A percentile compares a stretch with the other conserved stretches of the same genome.
phyloP scores from a whole-genome alignment of 2,113 vertebrate species.

The Oostethus manadensis region DNA sequence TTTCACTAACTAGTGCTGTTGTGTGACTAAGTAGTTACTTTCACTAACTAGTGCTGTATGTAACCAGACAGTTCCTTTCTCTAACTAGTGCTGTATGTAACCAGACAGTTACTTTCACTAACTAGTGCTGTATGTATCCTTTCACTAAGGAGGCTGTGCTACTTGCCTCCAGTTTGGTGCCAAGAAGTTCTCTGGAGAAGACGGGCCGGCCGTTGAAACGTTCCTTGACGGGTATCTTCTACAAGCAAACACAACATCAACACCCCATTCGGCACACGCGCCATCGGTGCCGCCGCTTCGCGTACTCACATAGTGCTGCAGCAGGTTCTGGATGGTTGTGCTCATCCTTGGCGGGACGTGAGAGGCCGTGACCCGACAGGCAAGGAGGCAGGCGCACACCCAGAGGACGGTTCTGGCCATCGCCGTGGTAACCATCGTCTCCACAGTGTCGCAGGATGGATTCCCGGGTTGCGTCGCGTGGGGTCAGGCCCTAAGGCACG shows the following conservation, averaged over 20 bases:
- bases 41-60: no score
- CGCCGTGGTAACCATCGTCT: constrained; percentile 6
- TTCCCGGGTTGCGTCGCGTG: background rate
- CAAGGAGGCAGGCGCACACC: constrained; percentile 18
- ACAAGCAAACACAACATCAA: constrained; percentile 2
- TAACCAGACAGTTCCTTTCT: no score
- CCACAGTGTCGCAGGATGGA: background rate
- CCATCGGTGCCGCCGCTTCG: background rate
- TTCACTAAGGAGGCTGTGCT: no score
- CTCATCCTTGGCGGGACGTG: constrained; percentile 31
- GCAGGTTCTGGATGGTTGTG: constrained; percentile 44
- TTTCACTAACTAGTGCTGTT: no score
- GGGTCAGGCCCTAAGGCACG: background rate
- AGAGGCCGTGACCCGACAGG: constrained; percentile 16
- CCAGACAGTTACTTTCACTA: no score
- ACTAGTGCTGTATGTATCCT: no score
- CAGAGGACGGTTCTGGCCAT: constrained; percentile 1
- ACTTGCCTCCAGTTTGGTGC: constrained; percentile 8
- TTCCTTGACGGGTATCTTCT: background rate
- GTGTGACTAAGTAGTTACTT: no score
- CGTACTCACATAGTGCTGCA: constrained; percentile 54
- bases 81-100: no score
- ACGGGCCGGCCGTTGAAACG: constrained; percentile 15
- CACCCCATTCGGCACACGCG: background rate
- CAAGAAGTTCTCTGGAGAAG: constrained; percentile 15